Percentiles rank a stretch among this genome's conserved stretches.
phyloP scores from a whole-genome alignment of 2,888 invertebrate species.

The Mesorhabditis spiculigera region DNA sequence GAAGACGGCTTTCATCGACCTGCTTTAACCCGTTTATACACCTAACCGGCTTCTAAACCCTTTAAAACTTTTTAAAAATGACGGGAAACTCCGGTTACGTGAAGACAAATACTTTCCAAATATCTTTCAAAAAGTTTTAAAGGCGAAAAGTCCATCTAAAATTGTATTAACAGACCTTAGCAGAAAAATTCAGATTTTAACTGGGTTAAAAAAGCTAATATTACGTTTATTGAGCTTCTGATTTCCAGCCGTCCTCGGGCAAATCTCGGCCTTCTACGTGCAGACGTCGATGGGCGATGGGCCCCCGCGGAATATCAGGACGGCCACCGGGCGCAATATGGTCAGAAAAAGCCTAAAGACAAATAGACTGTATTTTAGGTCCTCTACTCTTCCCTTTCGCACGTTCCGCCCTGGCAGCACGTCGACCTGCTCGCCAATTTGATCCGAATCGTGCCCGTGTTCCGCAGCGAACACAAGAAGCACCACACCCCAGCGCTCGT shows the following conservation, averaged over 20 bases:
- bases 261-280: conserved; percentile 45
- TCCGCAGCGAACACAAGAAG: conserved; percentile 26
- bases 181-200: no score
- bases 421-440: conserved; percentile 43
- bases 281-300: conserved; percentile 39
- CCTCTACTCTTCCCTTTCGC: conserved; percentile 49
- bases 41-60: no score
- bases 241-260: conserved; percentile 40
- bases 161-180: background rate
- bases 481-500: conserved; percentile 35
- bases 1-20: no score
- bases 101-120: background rate
- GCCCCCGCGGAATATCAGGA: conserved; percentile 24
- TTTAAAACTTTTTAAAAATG: no score
- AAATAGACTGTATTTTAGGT: conserved; percentile 31
- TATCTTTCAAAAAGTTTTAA: background rate
- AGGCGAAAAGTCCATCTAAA: background rate
- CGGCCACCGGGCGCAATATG: conserved; percentile 40
- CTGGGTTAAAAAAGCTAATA: no score
- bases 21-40: no score
- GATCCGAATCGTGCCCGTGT: conserved; percentile 41
- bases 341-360: conserved; percentile 15
- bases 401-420: conserved; percentile 41
- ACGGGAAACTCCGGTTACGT: no score
- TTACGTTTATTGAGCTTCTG: background rate